Conservation (phyloP, 2,888 invertebrate genomes). For the Periphyllus acericola region DNA sequence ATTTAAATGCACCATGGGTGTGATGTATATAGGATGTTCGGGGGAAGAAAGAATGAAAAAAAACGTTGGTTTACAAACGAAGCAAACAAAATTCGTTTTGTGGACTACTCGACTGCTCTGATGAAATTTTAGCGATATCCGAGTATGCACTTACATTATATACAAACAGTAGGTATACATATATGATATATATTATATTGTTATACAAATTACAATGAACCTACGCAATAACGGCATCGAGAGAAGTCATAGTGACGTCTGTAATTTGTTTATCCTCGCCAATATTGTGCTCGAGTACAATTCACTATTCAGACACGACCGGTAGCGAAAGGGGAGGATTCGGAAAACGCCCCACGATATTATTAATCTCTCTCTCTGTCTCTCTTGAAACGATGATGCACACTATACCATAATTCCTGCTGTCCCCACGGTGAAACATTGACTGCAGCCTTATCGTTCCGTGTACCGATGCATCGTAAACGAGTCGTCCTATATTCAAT, state of each 20-base stretch:
- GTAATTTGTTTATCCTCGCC: neutral
- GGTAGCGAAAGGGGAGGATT: constrained; percentile 35
- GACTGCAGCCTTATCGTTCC: neutral
- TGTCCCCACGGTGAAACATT: neutral
- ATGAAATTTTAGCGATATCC: neutral
- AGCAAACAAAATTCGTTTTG: neutral
- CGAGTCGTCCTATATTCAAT: neutral
- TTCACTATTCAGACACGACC: neutral
- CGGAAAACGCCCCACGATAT: constrained; percentile 27
- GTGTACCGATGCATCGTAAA: neutral
- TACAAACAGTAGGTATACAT: neutral
- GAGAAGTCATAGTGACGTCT: neutral
- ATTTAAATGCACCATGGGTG: neutral
- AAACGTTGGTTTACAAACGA: neutral
- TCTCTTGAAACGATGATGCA: neutral
- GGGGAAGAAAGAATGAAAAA: neutral
- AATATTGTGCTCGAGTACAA: neutral
- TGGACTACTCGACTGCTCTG: neutral
- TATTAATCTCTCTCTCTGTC: constrained; percentile 19
- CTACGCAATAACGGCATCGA: neutral
- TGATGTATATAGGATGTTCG: neutral
- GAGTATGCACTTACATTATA: neutral
- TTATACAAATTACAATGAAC: neutral
- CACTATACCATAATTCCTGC: neutral
- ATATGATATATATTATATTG: neutral